Conservation (phyloP, 2,888 invertebrate genomes). For the Galerucella calmariensis region DNA sequence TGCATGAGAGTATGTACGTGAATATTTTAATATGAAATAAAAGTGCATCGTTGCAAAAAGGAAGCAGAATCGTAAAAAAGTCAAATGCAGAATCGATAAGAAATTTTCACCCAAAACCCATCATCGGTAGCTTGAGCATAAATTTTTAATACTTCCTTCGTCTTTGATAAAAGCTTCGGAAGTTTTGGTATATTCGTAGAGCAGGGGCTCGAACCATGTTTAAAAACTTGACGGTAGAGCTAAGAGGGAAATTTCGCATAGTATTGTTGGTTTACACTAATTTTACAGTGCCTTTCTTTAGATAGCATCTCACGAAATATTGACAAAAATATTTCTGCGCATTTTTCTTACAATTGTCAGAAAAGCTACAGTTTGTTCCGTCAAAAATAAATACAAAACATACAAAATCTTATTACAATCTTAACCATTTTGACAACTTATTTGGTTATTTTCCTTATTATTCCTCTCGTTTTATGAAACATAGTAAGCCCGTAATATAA, state of each 20-base stretch:
- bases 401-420: too few relatives aligned
- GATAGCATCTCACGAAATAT: too few relatives aligned
- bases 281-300: too few relatives aligned
- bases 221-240: too few relatives aligned
- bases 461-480: background rate
- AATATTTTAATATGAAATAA: slow-evolving; percentile 2
- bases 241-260: too few relatives aligned
- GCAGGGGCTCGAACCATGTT: background rate
- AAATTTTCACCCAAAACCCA: slow-evolving; percentile 32
- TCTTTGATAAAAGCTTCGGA: background rate
- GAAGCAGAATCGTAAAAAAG: slow-evolving; percentile 20
- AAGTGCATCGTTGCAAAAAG: slow-evolving; percentile 15
- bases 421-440: too few relatives aligned
- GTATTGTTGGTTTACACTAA: too few relatives aligned
- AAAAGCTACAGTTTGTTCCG: too few relatives aligned
- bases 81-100: slow-evolving; percentile 42
- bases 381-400: too few relatives aligned
- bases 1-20: background rate
- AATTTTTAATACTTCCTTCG: slow-evolving; percentile 39
- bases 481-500: slow-evolving; percentile 24
- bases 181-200: background rate
- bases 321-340: too few relatives aligned
- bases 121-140: slow-evolving; percentile 40
- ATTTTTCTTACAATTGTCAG: too few relatives aligned
- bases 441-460: background rate